Evolutionary conservation across 2,888 invertebrate species (phyloP).

Genomic region (Malthinus flaveolus): DNA sequence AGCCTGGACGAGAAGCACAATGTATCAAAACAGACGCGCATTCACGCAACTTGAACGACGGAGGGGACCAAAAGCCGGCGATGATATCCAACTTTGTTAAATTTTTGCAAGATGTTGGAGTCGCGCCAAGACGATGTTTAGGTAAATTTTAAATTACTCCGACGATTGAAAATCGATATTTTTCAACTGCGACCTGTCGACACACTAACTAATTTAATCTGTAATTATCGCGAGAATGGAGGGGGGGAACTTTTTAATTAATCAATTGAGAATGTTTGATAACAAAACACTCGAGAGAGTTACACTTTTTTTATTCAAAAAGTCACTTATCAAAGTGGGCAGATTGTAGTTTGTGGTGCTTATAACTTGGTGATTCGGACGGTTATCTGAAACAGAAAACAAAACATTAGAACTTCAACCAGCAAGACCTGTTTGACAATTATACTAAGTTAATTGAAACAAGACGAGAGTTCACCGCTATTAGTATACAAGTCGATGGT

Average conservation of each 20-base stretch:
- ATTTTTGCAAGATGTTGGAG: constrained; percentile 5
- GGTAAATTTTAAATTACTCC: too few relatives aligned
- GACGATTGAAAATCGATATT: background rate
- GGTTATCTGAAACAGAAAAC: constrained; percentile 18
- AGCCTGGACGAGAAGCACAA: constrained; percentile 86
- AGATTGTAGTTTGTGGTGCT: background rate
- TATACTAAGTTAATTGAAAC: constrained; percentile 10
- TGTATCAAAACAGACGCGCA: constrained; percentile 90
- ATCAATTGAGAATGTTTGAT: background rate
- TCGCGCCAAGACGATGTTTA: background rate
- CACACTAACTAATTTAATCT: constrained; percentile 2
- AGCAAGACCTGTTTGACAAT: constrained; percentile 24
- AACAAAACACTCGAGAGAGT: background rate
- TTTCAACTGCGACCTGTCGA: background rate
- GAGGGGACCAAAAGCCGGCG: constrained; percentile 19
- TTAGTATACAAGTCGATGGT: too few relatives aligned
- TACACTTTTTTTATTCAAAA: constrained; percentile 1
- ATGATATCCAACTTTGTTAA: constrained; percentile 5
- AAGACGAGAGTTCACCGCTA: too few relatives aligned
- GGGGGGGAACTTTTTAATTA: too few relatives aligned
- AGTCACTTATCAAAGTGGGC: constrained; percentile 2
- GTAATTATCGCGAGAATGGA: background rate
- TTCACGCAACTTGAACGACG: constrained; percentile 50
- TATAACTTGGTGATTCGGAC: constrained; percentile 13
- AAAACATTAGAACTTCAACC: constrained; percentile 16